Percentiles rank a stretch among this genome's conserved stretches.
phyloP scores from a whole-genome alignment of 2,797 vertebrate species.

The Hybognathus amarus region DNA sequence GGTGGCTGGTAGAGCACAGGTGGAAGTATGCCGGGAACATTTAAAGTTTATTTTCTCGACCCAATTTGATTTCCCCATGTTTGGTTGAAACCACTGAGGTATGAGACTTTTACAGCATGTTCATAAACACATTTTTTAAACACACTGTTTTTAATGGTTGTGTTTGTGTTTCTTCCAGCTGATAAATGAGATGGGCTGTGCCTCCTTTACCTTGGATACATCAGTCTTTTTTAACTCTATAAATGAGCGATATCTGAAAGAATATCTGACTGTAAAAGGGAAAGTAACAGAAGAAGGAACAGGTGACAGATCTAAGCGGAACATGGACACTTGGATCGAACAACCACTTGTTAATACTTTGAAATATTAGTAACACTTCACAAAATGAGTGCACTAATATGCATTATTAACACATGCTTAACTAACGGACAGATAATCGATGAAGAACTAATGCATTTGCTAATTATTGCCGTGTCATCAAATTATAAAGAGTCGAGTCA shows the following conservation, averaged over 20 bases:
- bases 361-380: not conserved
- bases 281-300: slow-evolving; percentile 59
- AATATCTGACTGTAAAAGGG: not conserved
- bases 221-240: slow-evolving; percentile 25
- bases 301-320: slow-evolving; percentile 35
- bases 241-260: not conserved
- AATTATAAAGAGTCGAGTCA: too few species aligned
- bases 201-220: slow-evolving; percentile 15
- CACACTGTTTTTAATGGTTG: not conserved
- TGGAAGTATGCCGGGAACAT: slow-evolving; percentile 41
- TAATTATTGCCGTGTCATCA: too few species aligned
- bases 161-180: not conserved
- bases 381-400: not conserved
- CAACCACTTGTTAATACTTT: not conserved
- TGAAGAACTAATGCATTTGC: too few species aligned
- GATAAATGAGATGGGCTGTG: slow-evolving; percentile 43
- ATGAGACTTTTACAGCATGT: not conserved
- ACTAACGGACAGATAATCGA: not conserved
- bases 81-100: slow-evolving; percentile 33
- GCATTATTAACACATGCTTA: not conserved
- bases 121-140: not conserved
- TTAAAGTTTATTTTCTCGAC: rapidly evolving
- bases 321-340: not conserved
- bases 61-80: slow-evolving; percentile 1
- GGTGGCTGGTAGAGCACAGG: slow-evolving; percentile 35